Base-by-base conservation (phyloP, 2,797 vertebrate species). In the Parauchenoglanis ngamensis region DNA sequence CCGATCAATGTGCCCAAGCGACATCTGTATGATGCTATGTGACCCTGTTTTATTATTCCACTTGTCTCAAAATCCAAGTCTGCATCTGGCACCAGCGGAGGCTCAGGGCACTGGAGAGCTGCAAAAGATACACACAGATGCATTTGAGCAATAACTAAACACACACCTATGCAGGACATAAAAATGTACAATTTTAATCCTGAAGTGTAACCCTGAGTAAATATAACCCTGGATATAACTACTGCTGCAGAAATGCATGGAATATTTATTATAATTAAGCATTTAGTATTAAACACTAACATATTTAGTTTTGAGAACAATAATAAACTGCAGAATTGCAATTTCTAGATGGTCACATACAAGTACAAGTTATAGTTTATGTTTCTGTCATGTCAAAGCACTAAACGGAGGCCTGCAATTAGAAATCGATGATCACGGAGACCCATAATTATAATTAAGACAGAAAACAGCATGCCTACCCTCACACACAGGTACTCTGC, bases 401-500 rank as follows among this genome's bases (percentile, higher is more conserved):
- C 19, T 44, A 73, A 25, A 70, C 3, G 31, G 35, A 23, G 7
- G 8, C 8, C 8, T 11, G 13, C 0, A 67, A 31, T 15, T 67
- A 12, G 63, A 67, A 67, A 13, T 15, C 4, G n/a, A 12, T n/a
- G 25, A 65, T 65, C 57, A 31, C 8, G 15, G 57, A 81, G 40
- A 65, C 5, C 67, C 5, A 35, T 73, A 46, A 56, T 40, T 25
- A 44, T 21, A 25, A 84, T 19, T 46, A 25, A 4, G 3, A 57
- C 1, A 70, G 21, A 81, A 44, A 67, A 8, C 46, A 0, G 59
- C 28, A 73, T 40, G 0, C 85, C 92, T 87, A 93, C 96, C 94
- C 92, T 96, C 94, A 92, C 96, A 96, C 0, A 63, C 46, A 2
- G 95, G 91, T 77, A 63, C 4, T 4, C 92, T 94, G 73, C 94